phyloP scores from a whole-genome alignment of 2,797 vertebrate genomes.

The Thalassophryne amazonica region DNA sequence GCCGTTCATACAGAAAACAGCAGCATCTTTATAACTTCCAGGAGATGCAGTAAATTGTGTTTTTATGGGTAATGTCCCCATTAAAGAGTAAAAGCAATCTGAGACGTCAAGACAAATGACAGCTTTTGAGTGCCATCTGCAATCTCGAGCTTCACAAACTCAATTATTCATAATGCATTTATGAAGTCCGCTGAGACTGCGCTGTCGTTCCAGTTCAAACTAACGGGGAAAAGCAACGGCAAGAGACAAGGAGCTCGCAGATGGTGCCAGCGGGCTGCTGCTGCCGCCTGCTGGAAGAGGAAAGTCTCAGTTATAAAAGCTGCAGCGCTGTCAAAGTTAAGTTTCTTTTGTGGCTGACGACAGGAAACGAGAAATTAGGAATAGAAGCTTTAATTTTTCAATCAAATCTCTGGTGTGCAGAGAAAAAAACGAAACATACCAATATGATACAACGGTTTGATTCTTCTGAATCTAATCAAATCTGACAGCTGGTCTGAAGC shows the following conservation, averaged over 20 bases:
- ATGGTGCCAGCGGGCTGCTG: slow-evolving; percentile 36
- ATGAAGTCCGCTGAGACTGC: slow-evolving; percentile 77
- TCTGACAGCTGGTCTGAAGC: background rate
- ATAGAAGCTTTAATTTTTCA: slow-evolving; percentile 44
- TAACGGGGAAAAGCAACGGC: slow-evolving; percentile 63
- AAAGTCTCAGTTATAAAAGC: background rate
- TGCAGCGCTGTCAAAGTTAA: background rate
- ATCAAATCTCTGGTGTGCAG: slow-evolving; percentile 17
- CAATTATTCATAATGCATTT: slow-evolving; percentile 83
- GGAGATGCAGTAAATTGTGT: slow-evolving; percentile 69
- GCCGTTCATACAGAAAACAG: slow-evolving; percentile 35
- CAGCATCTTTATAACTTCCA: slow-evolving; percentile 70
- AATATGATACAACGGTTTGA: slow-evolving; percentile 72
- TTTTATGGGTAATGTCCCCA: slow-evolving; percentile 78
- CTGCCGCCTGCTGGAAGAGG: slow-evolving; percentile 71
- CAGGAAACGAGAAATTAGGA: slow-evolving; percentile 3
- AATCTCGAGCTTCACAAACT: slow-evolving; percentile 78
- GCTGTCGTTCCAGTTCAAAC: slow-evolving; percentile 72
- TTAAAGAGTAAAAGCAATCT: slow-evolving; percentile 80
- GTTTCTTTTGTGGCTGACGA: background rate
- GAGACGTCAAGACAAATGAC: slow-evolving; percentile 80
- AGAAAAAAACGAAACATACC: slow-evolving; percentile 64
- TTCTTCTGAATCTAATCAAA: slow-evolving; percentile 30
- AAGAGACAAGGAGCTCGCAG: slow-evolving; percentile 57
- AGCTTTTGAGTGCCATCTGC: slow-evolving; percentile 78